Base-by-base conservation (phyloP, 2,113 vertebrate genomes). In the Pollimyrus isidori region DNA sequence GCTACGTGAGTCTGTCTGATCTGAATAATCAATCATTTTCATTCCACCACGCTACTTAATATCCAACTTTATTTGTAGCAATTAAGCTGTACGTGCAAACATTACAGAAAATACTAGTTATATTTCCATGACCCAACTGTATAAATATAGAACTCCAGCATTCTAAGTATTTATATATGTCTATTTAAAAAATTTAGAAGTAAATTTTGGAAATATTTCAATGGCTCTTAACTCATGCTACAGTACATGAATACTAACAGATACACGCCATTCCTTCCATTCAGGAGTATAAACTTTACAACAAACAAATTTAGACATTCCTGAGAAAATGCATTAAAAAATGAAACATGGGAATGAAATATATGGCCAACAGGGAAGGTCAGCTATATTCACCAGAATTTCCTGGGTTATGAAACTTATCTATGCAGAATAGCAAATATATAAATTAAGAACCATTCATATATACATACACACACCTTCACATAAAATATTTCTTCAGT, bases 401-500 rank as follows among this genome's bases (percentile, higher is more conserved):
- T 76, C 69, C 26, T 42, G 73, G 15, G 82, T 10, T 45, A 84
- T 48, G 45, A 48, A 45, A 48, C 48, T 21, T 19, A 88, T 5
- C 26, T 9, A n/a, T 35, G 17, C 42, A 42, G 1, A 52, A 89
- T 26, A 52, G 65, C 4, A 86, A 52, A 86, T 52, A 13, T 80
- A 80, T 76, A 26, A 80, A 50, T 52, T 48, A 69, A 58, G 42
- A 88, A 73, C 53, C 6, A 26, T 19, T 52, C 11, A 21, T 1
- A 80, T 2, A 35, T 13, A 76, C 26, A 45, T 2, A 83, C 10
- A 82, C 4, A 84, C 82, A 84, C 19, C 0, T 7, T 48, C 45
- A 48, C 45, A 15, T 10, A 7, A 39, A 35, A 84, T 46, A 48
- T 84, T 19, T 45, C 50, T 48, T 97, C 94, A 97, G 94, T 95